These are phyloP conservation scores for Ypsolopha sequella DNA, from an alignment of 2,888 invertebrate species.

Conservation along the genomic window DNA sequence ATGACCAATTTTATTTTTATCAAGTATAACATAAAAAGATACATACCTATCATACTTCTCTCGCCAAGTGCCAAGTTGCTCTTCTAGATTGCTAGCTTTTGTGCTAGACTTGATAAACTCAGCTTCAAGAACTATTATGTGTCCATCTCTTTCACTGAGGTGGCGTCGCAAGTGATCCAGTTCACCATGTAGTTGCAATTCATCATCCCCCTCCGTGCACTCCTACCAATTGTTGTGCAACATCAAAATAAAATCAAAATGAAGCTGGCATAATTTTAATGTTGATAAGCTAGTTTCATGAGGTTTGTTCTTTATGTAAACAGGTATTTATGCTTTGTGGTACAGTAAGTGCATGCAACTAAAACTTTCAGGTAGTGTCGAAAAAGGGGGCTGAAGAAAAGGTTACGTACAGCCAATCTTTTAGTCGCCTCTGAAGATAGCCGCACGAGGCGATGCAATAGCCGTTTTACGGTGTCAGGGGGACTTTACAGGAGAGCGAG, in stretches of 20 bases:
- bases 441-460: no score
- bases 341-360: neutral
- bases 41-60: constrained; percentile 90
- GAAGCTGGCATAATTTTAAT: neutral
- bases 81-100: constrained; percentile 82
- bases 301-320: neutral
- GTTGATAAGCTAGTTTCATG: neutral
- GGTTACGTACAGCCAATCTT: no score
- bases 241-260: constrained; percentile 30
- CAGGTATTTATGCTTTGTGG: neutral
- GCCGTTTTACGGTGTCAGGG: no score
- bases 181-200: constrained; percentile 84
- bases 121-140: constrained; percentile 88
- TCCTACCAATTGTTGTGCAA: constrained; percentile 45
- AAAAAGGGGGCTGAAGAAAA: no score
- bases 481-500: no score
- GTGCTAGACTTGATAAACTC: constrained; percentile 87
- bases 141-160: constrained; percentile 83
- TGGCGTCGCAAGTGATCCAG: constrained; percentile 89
- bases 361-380: no score
- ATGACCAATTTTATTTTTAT: no score
- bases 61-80: constrained; percentile 88
- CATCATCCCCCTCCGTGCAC: constrained; percentile 44
- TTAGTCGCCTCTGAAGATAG: no score
- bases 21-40: no score